Conservation (phyloP, 2,113 vertebrate genomes). For the Salminus brasiliensis region DNA sequence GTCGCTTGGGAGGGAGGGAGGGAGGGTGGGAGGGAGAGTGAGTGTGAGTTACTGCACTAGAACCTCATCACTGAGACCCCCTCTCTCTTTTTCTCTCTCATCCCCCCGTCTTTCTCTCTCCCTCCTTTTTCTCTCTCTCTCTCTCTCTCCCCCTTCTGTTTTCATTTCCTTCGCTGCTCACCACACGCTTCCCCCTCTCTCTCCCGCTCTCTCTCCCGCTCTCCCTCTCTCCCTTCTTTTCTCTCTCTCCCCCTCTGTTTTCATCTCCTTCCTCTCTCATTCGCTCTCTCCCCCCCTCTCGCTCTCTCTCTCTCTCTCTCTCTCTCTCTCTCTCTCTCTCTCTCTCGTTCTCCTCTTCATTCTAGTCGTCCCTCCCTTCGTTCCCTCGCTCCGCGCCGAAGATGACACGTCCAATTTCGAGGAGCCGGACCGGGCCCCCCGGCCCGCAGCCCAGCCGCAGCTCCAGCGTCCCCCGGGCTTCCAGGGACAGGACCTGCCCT, state of each 20-base stretch:
- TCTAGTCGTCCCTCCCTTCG: conserved; percentile 93
- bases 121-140: conserved; percentile 45
- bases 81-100: conserved; percentile 39
- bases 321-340: conserved; percentile 51
- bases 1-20: conserved; percentile 62
- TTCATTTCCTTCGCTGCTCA: background rate
- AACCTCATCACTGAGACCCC: conserved; percentile 63
- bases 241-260: conserved; percentile 65
- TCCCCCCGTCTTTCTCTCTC: conserved; percentile 33
- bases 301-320: conserved; percentile 45
- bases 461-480: conserved; percentile 85
- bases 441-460: conserved; percentile 84
- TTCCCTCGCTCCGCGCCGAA: conserved; percentile 92
- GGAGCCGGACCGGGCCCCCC: conserved; percentile 92
- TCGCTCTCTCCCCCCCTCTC: conserved; percentile 21
- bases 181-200: no score
- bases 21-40: conserved; percentile 60
- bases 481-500: conserved; percentile 92
- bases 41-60: conserved; percentile 74
- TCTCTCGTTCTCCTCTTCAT: conserved; percentile 71
- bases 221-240: conserved; percentile 60
- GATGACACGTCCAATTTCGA: conserved; percentile 99
- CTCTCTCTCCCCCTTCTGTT: conserved; percentile 47
- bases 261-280: conserved; percentile 31
- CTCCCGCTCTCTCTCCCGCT: conserved; percentile 44